Base-by-base conservation (phyloP, 2,888 invertebrate genomes). In the Rutpela maculata region DNA sequence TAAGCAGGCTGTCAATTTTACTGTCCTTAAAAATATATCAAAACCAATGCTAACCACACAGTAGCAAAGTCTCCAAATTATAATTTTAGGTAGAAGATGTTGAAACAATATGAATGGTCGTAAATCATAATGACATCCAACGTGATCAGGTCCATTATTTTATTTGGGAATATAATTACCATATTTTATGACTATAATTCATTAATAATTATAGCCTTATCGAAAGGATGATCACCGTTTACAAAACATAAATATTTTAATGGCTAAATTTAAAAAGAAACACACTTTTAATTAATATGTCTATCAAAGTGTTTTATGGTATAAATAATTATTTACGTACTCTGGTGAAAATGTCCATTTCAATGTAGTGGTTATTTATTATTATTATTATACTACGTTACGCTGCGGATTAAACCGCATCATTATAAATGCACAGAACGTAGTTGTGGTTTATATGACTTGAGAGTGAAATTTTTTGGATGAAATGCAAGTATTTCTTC, bases 81-180 rank as follows among this genome's bases (percentile, higher is more conserved):
- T 15, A 17, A 15, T 35, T 35, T 63, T 35, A 63, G 35, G 9
- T 63, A n/a, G 2, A 35, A 62, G 62, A 17, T 26, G 62, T 35
- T 35, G 35, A 63, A 63, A 63, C 17, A 63, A 63, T 63, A 31
- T 10, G 17, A 62, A 62, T 35, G 31, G 3, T 31, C 35, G 31
- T 63, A 35, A 35, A 63, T 63, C 31, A 63, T 10, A 63, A 31
- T 0, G 35, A 63, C 11, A 63, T 35, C 12, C 35, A 17, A 18
- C 17, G 2, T 5, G 35, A 31, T 63, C 7, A 35, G 35, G 35
- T 35, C 17, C 31, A 10, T 63, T 17, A 5, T 35, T 63, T 63
- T 31, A 35, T 35, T 31, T 63, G 6, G 11, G 35, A 63, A 17
- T 63, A 63, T 17, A 63, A 35, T 63, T 63, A 63, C 17, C 35